Conservation (phyloP, 2,888 invertebrate species). For the Cactoblastis cactorum region DNA sequence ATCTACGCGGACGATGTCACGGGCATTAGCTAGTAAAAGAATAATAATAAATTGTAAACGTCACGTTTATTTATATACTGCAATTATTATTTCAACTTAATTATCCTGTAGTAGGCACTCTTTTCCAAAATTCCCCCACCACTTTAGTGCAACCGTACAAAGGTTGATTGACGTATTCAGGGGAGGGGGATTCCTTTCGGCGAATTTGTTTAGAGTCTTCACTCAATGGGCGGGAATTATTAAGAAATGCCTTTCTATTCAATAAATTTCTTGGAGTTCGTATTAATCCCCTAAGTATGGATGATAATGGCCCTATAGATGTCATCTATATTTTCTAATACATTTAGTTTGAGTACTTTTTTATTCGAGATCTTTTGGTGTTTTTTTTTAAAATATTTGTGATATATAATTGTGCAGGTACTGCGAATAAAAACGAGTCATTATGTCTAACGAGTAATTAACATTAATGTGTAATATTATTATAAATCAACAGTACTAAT, state of each 20-base stretch:
- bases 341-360: background rate
- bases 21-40: too few species aligned
- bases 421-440: too few species aligned
- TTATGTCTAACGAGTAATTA: too few species aligned
- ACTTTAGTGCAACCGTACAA: slow-evolving; percentile 54
- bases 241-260: slow-evolving; percentile 48
- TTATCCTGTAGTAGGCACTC: background rate
- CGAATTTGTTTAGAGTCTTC: slow-evolving; percentile 62
- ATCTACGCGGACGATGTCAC: slow-evolving; percentile 26
- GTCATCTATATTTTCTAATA: background rate
- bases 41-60: too few species aligned
- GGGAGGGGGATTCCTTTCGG: slow-evolving; percentile 54
- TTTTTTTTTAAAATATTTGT: too few species aligned
- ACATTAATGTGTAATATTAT: too few species aligned
- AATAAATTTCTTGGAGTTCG: slow-evolving; percentile 39
- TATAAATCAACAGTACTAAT: too few species aligned
- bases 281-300: slow-evolving; percentile 33
- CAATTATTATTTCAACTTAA: background rate
- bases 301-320: slow-evolving; percentile 24
- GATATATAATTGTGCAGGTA: too few species aligned
- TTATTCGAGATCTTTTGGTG: background rate
- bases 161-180: slow-evolving; percentile 65
- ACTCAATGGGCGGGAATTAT: slow-evolving; percentile 51
- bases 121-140: slow-evolving; percentile 17
- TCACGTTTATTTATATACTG: too few species aligned